Conservation (phyloP, 2,797 vertebrate genomes). For the Danio kyathit region DNA sequence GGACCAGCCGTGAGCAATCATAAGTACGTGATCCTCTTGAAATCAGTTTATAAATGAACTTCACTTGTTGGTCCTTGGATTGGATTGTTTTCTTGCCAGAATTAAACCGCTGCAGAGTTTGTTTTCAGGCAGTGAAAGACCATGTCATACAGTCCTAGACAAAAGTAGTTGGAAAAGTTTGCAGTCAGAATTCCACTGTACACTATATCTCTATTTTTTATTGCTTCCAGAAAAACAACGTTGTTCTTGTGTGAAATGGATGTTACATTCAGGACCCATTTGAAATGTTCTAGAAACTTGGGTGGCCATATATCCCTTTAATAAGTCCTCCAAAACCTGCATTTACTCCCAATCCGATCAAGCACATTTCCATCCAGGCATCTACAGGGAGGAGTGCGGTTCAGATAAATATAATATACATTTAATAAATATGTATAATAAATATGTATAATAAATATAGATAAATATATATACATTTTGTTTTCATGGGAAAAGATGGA, state of each 20-base stretch:
- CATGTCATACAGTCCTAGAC: too few species aligned
- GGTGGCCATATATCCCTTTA: slow-evolving; percentile 12
- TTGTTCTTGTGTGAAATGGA: slow-evolving; percentile 12
- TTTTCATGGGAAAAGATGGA: slow-evolving; percentile 24
- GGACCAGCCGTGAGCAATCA: too few species aligned
- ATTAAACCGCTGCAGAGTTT: too few species aligned
- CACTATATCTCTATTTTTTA: neutral
- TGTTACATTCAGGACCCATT: slow-evolving; percentile 20
- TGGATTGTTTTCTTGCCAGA: too few species aligned
- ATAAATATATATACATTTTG: slow-evolving; percentile 7
- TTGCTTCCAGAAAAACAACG: neutral
- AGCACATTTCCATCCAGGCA: slow-evolving; percentile 9
- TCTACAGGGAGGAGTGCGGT: slow-evolving; percentile 13
- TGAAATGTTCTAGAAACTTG: slow-evolving; percentile 28
- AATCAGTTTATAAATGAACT: too few species aligned
- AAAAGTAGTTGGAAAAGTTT: neutral
- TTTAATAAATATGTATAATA: too few species aligned
- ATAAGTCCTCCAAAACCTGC: slow-evolving; percentile 3
- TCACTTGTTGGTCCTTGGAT: too few species aligned
- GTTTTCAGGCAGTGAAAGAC: too few species aligned
- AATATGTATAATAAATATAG: too few species aligned
- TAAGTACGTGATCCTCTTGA: too few species aligned
- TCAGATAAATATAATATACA: too few species aligned
- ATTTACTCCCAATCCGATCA: neutral
- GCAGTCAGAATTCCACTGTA: neutral